phyloP scores from a whole-genome alignment of 2,888 invertebrate species.

The Papilio protenor region DNA sequence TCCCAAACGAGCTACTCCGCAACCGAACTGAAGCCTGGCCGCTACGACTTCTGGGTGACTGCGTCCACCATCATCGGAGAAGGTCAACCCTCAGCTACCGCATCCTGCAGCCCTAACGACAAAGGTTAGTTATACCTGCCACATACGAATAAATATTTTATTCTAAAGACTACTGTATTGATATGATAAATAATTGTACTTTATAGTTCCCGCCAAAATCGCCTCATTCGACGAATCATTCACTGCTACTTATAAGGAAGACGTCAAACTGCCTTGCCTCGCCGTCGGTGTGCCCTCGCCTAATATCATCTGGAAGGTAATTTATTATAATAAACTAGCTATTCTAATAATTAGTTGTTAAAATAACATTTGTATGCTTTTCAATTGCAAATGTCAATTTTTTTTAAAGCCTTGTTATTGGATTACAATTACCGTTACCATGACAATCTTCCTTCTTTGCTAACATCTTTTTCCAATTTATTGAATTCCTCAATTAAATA shows the following conservation, averaged over 20 bases:
- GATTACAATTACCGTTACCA: no score
- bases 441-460: no score
- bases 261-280: conserved; percentile 95
- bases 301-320: conserved; percentile 93
- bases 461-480: no score
- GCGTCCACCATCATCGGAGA: conserved; percentile 97
- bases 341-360: neutral
- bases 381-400: no score
- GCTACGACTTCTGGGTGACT: conserved; percentile 97
- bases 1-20: conserved; percentile 95
- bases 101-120: conserved; percentile 92
- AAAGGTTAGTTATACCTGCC: conserved; percentile 83
- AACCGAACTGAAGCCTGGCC: conserved; percentile 91
- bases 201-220: conserved; percentile 94
- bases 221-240: conserved; percentile 98
- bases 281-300: conserved; percentile 97
- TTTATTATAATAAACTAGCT: neutral
- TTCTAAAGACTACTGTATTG: neutral
- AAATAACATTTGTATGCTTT: neutral
- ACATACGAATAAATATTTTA: neutral
- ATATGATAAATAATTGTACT: conserved; percentile 11
- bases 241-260: conserved; percentile 95
- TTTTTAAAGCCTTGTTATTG: no score
- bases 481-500: no score
- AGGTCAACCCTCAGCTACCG: conserved; percentile 95